Base-by-base conservation (phyloP, 2,888 invertebrate genomes). In the Celastrina argiolus region DNA sequence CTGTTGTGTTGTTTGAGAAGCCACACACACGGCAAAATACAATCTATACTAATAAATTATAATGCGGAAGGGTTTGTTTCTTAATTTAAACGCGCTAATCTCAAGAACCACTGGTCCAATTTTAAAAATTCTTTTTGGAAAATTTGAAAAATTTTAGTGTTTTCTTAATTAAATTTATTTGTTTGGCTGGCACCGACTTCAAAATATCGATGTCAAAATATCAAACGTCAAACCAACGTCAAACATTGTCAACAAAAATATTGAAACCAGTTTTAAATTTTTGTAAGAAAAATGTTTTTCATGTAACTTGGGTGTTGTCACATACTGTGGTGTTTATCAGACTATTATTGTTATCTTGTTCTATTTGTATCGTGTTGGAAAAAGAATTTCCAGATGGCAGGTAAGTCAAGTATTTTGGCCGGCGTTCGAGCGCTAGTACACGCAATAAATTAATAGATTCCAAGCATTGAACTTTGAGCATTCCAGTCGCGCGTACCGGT, bases 341-440 rank as follows among this genome's bases (percentile, higher is more conserved):
- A 36, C 2, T 12, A 22, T 36, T 61, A 14, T 1, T 14, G 39
- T 61, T 61, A 61, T 36, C 61, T 12, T n/a, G 16, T 34, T 59
- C 10, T 34, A 59, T 28, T 16, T 59, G 59, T 31, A 59, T 16
- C 18, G 16, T 5, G 34, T 59, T 16, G 31, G 3, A 28, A 34
- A 22, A 36, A 39, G 22, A 5, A 12, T 36, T 39, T 22, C 34
- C 36, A 61, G 61, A 61, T 61, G 61, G 61, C 61, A 61, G 61
- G 61, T 61, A 2, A 61, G 61, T 61, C 22, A 8, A 58, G 16
- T 58, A 16, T 58, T 61, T 61, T 22, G 2, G 36, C 31, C 36
- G 34, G 36, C 22, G 34, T 16, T 34, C 12, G 31, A 34, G 10
- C 18, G 7, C 18, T 12, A 5, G 22, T 51, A 51, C 12, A 12